Conservation (phyloP, 2,797 vertebrate genomes). For the Macropus fuliginosus region DNA sequence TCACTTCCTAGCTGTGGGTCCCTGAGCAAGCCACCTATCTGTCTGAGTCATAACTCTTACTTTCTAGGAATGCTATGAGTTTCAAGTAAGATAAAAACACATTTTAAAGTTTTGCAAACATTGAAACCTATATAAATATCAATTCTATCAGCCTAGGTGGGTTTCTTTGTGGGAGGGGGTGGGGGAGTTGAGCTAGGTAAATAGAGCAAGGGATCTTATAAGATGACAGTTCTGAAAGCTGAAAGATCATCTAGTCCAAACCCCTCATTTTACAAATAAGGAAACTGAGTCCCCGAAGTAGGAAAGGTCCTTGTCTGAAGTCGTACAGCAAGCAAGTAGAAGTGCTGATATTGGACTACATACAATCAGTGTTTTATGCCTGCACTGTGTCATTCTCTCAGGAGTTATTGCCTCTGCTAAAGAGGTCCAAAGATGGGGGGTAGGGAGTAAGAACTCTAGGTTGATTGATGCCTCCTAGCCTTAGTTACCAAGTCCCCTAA, state of each 20-base stretch:
- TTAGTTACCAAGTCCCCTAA: not conserved
- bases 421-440: not conserved
- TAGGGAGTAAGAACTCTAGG: not conserved
- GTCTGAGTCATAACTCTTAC: not conserved
- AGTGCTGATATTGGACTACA: not conserved
- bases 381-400: not conserved
- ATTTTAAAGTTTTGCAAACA: not conserved
- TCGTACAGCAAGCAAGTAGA: not conserved
- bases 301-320: not conserved
- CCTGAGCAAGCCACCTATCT: not conserved
- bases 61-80: not conserved
- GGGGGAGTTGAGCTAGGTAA: not conserved
- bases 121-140: not conserved
- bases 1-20: not conserved
- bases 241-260: not conserved
- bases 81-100: slow-evolving; percentile 6
- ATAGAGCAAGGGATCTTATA: not conserved
- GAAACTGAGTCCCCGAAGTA: not conserved
- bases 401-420: not conserved
- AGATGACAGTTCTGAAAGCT: not conserved
- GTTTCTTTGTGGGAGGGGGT: not conserved
- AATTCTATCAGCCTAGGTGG: not conserved
- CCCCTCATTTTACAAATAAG: not conserved
- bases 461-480: not conserved
- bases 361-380: not conserved